Evolutionary conservation across 2,113 vertebrate genomes (phyloP), one percentile per base, ranked within the genome.

Genomic region (Haemorhous mexicanus): DNA sequence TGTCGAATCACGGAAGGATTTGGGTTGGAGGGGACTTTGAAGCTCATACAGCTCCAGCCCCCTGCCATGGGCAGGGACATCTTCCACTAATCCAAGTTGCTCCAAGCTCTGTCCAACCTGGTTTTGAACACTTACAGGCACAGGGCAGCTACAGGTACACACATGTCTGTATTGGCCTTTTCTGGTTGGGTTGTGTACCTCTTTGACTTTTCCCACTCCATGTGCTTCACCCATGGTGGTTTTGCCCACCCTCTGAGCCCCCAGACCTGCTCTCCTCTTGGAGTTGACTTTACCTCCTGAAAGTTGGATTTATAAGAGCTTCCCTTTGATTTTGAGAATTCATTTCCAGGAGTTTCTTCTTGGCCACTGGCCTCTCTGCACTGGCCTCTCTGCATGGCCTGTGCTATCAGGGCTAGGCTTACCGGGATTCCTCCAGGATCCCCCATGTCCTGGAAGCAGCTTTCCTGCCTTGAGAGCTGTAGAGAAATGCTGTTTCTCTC

Each of bases 341-440:
- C 52, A 11, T 81, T 91, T 72, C 53, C 26, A 18, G 7, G 43
- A 20, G 8, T n/a, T 56, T 83, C 41, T 78, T 11, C 15, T 46
- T 73, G 53, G 33, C 52, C 13, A 4, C 32, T n/a, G 26, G 4
- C 23, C 33, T 58, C 24, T 24, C 13, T 0, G 0, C 4, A 2
- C n/a, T 10, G 14, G 9, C 47, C 17, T 58, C 24, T 24, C 13
- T 0, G 0, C 4, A 2, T 10, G 14, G 9, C 47, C 17, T 53
- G 5, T 23, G 26, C 35, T 27, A 14, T 13, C 22, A 23, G 73
- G 24, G 14, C n/a, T 63, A 6, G 28, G 41, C 33, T 20, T 63
- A 30, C 7, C 2, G 8, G 19, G 27, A 61, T 27, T 33, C 30
- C 28, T 52, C 24, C 6, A 7, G 35, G 21, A 55, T 22, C 10